Conservation (phyloP, 37 sponge, comb jelly and placozoan species). For the Sycon ciliatum region DNA sequence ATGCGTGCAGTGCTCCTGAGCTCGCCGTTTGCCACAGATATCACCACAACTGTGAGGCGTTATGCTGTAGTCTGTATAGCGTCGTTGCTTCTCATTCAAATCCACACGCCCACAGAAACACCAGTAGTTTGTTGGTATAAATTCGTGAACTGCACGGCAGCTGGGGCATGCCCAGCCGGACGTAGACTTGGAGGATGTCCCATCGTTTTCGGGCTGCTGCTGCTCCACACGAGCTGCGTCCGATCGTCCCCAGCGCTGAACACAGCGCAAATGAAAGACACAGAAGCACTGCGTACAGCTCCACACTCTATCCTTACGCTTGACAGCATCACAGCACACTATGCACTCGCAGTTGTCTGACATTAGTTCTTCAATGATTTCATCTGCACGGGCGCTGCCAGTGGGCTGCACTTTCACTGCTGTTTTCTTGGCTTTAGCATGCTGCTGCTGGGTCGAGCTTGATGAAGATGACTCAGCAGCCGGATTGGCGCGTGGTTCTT, state of each 20-base stretch:
- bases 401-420: no score
- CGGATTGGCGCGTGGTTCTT: no score
- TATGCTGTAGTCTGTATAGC: no score
- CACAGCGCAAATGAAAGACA: conserved; percentile 69
- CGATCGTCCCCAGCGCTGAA: conserved; percentile 61
- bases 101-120: conserved; percentile 51
- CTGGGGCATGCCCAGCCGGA: conserved; percentile 69
- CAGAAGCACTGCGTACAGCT: conserved; percentile 57
- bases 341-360: neutral
- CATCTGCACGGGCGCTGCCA: neutral
- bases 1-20: conserved; percentile 36
- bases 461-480: no score
- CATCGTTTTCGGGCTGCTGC: neutral
- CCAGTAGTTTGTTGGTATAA: conserved; percentile 56
- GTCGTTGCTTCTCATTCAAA: no score
- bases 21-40: conserved; percentile 43
- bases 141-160: conserved; percentile 28
- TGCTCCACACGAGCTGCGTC: conserved; percentile 28
- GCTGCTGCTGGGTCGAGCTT: no score
- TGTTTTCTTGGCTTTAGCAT: no score
- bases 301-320: conserved; percentile 49
- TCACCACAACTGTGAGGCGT: conserved; percentile 62
- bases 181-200: neutral
- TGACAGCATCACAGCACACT: conserved; percentile 24
- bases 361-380: neutral